These are phyloP conservation scores for Parapristionchus giblindavisi DNA, from an alignment of 2,888 invertebrate genomes.

Conservation along the genomic window DNA sequence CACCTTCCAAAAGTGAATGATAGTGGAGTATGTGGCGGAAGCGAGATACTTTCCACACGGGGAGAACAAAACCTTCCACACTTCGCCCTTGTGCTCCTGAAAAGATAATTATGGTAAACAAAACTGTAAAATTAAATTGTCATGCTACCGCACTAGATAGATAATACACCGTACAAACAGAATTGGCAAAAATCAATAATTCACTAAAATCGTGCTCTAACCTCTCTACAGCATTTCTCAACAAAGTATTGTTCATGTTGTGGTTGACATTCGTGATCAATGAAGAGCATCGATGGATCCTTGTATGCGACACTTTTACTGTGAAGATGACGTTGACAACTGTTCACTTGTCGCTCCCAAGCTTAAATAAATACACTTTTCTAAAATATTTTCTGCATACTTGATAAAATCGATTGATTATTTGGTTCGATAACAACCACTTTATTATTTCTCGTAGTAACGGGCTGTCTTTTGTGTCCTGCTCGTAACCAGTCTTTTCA, in stretches of 20 bases:
- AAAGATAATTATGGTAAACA: no score
- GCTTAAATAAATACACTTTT: constrained; percentile 1
- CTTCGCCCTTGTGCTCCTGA: constrained; percentile 93
- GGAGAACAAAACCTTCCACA: constrained; percentile 97
- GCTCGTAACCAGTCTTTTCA: no score
- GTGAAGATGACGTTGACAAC: constrained; percentile 14
- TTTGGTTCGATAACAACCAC: no score
- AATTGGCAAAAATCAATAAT: no score
- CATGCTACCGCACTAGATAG: no score
- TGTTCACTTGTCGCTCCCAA: constrained; percentile 2
- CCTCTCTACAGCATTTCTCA: constrained; percentile 11
- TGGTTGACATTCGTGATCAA: constrained; percentile 23
- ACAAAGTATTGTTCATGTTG: constrained; percentile 14
- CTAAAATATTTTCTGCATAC: background rate
- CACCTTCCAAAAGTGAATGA: constrained; percentile 86
- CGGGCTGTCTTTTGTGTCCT: no score
- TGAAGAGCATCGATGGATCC: constrained; percentile 16
- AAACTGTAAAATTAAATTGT: no score
- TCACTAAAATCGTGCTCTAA: no score
- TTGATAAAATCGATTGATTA: no score
- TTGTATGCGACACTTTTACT: no score
- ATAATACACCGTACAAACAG: no score
- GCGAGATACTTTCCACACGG: constrained; percentile 93
- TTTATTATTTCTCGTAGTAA: no score
- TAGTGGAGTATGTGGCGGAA: constrained; percentile 94